Percentiles rank a stretch among this genome's conserved stretches.
phyloP scores from a whole-genome alignment of 2,888 invertebrate species.

The Phyllotreta cruciferae region DNA sequence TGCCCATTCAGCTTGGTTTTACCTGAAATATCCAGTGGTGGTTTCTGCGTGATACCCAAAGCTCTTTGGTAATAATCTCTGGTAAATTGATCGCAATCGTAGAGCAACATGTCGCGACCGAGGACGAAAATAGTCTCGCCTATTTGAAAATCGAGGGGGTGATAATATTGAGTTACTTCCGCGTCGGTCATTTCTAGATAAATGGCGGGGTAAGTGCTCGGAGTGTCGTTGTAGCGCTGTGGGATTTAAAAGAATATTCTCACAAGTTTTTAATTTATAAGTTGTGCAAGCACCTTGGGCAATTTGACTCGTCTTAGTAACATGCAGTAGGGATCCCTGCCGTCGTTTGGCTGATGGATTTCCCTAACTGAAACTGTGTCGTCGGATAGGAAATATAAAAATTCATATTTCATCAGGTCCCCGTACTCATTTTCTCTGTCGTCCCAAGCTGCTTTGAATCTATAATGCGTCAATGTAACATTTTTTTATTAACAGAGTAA shows the following conservation, averaged over 20 bases:
- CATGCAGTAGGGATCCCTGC: constrained; percentile 78
- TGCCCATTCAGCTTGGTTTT: background rate
- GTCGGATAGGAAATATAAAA: constrained; percentile 82
- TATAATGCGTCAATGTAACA: no score
- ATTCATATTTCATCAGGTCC: constrained; percentile 69
- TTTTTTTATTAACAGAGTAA: no score
- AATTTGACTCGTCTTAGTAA: constrained; percentile 78
- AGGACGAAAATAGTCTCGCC: constrained; percentile 75
- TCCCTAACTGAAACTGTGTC: constrained; percentile 82
- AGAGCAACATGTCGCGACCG: constrained; percentile 75
- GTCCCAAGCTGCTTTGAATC: constrained; percentile 75
- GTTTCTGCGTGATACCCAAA: constrained; percentile 59
- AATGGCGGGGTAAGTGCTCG: constrained; percentile 69
- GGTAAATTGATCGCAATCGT: constrained; percentile 83
- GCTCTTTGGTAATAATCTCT: constrained; percentile 68
- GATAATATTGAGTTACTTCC: constrained; percentile 79
- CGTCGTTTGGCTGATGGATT: constrained; percentile 73
- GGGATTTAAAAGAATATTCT: constrained; percentile 16
- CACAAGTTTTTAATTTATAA: background rate
- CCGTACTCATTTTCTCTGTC: constrained; percentile 67
- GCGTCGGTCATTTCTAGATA: constrained; percentile 74
- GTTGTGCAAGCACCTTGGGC: constrained; percentile 64
- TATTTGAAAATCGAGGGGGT: constrained; percentile 77
- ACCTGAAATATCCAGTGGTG: constrained; percentile 52
- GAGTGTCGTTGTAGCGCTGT: constrained; percentile 56